Conservation (phyloP, 2,888 invertebrate species). For the Eilema sororculum region DNA sequence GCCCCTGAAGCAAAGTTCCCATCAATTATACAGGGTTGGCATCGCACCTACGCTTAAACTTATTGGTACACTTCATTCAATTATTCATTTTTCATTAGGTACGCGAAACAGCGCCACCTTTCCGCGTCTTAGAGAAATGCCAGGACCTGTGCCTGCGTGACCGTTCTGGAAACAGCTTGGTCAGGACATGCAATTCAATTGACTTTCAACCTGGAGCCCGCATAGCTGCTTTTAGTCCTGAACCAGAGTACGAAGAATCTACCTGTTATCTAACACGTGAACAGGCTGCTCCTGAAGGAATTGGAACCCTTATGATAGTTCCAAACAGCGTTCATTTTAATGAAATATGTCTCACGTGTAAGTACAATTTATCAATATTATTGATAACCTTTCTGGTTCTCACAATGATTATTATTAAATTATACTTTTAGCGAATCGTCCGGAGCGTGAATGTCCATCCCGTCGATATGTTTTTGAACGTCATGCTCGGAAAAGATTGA, state of each 20-base stretch:
- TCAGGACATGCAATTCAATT: conserved; percentile 94
- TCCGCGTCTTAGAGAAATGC: conserved; percentile 95
- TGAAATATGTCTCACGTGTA: conserved; percentile 95
- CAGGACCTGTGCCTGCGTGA: conserved; percentile 94
- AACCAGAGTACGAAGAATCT: conserved; percentile 95
- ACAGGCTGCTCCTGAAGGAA: conserved; percentile 95
- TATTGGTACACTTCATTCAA: too few relatives aligned
- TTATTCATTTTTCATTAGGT: conserved; percentile 76
- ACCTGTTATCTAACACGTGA: conserved; percentile 95
- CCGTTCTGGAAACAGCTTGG: conserved; percentile 93
- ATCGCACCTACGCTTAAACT: background rate
- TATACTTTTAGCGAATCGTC: conserved; percentile 89
- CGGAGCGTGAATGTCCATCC: conserved; percentile 95
- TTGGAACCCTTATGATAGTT: conserved; percentile 95
- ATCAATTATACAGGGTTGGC: background rate
- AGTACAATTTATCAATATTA: conserved; percentile 72
- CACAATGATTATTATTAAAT: conserved; percentile 29
- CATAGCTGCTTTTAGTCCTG: conserved; percentile 93
- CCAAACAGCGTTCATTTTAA: conserved; percentile 96
- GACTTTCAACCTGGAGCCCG: conserved; percentile 96
- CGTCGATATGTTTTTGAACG: conserved; percentile 95
- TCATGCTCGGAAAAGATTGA: conserved; percentile 94
- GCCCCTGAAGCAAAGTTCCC: too few relatives aligned
- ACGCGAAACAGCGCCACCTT: conserved; percentile 94
- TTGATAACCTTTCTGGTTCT: conserved; percentile 14